Percentiles rank a stretch among this genome's conserved stretches.
phyloP scores from a whole-genome alignment of 2,797 vertebrate species.

The Erithacus rubecula region DNA sequence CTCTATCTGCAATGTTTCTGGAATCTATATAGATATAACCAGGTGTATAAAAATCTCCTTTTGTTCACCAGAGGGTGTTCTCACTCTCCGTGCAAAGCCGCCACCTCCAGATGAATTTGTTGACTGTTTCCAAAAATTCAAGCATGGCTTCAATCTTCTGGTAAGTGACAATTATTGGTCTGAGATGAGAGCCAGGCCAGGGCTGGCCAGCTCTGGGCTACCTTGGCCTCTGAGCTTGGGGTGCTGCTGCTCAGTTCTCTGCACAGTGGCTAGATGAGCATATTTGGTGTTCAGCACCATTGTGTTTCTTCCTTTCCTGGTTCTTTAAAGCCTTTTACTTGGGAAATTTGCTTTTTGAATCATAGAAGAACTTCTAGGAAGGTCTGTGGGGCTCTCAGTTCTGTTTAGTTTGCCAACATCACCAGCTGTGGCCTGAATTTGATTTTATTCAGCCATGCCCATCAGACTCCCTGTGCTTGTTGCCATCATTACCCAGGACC shows the following conservation, averaged over 20 bases:
- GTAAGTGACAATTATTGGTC: conserved; percentile 66
- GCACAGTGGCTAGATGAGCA: background rate
- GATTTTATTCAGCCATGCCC: background rate
- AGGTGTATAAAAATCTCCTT: background rate
- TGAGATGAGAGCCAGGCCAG: background rate
- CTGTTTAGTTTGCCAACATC: background rate
- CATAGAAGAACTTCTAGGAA: background rate
- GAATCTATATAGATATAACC: background rate
- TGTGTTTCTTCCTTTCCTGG: background rate
- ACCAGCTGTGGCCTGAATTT: background rate
- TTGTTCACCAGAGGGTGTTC: conserved; percentile 88
- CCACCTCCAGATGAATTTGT: conserved; percentile 90
- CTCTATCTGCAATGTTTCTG: background rate
- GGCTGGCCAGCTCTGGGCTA: background rate
- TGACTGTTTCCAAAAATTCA: conserved; percentile 97
- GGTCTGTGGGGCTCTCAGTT: background rate
- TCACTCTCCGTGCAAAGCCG: conserved; percentile 90
- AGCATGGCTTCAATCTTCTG: conserved; percentile 96
- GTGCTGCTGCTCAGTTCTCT: background rate
- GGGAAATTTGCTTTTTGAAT: background rate
- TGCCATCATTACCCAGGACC: background rate
- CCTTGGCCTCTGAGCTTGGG: background rate
- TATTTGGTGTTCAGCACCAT: background rate
- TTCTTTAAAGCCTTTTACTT: background rate
- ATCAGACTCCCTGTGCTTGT: background rate